Evolutionary conservation across 2,888 invertebrate species (phyloP), one percentile per base, ranked within the genome.

Genomic region (Crepidodera aurea): DNA sequence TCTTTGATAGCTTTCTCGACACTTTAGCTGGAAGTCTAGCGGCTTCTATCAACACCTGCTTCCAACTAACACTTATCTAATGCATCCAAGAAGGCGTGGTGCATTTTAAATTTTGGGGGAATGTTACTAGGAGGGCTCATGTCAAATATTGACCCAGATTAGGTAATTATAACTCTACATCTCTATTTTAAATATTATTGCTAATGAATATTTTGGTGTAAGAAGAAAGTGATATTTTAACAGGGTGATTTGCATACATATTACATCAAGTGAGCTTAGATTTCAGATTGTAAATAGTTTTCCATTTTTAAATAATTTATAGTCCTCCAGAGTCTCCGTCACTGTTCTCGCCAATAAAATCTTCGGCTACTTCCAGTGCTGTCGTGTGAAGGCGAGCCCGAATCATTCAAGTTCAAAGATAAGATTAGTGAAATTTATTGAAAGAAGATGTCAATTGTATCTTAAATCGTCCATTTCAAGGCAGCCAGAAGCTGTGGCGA

Each of bases 371-470:
- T 37, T 56, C 22, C 27, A 44, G 56, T 16, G 40, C 25, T 34
- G 42, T 62, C 51, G 51, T 16, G 51, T 13, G 51, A 44, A 50
- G 29, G 53, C 56, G 44, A 50, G 51, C 59, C 25, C n/a, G 34
- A 55, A 53, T 44, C 63, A 65, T 69, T 73, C 68, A 67, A 67
- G 65, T 69, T 68, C 59, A 69, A 69, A 70, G 72, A 74, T 73
- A 73, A 74, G 72, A 72, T 71, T 69, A 67, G 67, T 62, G 67
- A 65, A 70, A 73, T 73, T 73, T 73, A 73, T 72, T 60, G 65
- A 60, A 69, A 64, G 65, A 63, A 67, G 69, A 66, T 70, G 69
- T 73, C 73, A 73, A 74, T 74, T 74, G 73, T 73, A 64, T 72
- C 72, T 71, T 74, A 73, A 72, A 70, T 69, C 70, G 70, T 37